A percentile compares a stretch with the other conserved stretches of the same genome.
Conservation (phyloP, 1,140 invertebrate species). For the Hypothenemus hampei region DNA sequence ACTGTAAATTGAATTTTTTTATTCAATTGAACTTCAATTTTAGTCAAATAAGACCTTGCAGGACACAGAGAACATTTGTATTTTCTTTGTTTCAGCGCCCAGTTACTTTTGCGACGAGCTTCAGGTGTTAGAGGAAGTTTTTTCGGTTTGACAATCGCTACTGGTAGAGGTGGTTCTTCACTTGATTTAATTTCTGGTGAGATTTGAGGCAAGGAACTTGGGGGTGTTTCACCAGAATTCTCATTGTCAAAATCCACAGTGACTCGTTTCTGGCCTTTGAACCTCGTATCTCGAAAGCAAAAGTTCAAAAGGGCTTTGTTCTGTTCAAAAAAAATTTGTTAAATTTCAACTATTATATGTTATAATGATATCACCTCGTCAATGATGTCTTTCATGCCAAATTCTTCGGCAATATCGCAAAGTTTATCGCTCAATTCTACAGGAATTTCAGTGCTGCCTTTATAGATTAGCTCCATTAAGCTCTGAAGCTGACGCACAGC, state of each 20-base stretch:
- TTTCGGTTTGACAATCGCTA: background rate
- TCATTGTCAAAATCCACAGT: slow-evolving; percentile 31
- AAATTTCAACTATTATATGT: no score
- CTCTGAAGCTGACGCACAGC: slow-evolving; percentile 27
- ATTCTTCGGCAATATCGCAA: slow-evolving; percentile 33
- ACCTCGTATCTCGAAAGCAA: slow-evolving; percentile 33
- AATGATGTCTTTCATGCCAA: slow-evolving; percentile 34
- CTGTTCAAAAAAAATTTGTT: no score
- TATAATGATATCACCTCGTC: slow-evolving; percentile 29
- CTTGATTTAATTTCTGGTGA: background rate
- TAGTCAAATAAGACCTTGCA: no score
- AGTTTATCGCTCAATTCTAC: slow-evolving; percentile 28
- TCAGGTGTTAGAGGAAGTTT: background rate
- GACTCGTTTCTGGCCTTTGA: slow-evolving; percentile 35
- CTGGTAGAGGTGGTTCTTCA: background rate
- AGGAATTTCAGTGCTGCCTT: slow-evolving; percentile 35
- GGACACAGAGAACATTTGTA: slow-evolving; percentile 40
- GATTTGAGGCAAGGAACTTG: background rate
- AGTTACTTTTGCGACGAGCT: slow-evolving; percentile 22
- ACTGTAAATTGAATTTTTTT: slow-evolving; percentile 39
- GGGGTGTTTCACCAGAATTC: background rate
- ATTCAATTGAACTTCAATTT: no score
- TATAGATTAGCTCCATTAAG: slow-evolving; percentile 39
- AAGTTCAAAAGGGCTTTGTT: no score
- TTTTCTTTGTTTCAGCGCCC: slow-evolving; percentile 37